A percentile compares a stretch with the other conserved stretches of the same genome.
Evolutionary conservation across 2,113 vertebrate species (phyloP).

Genomic region (Dendropsophus ebraccatus): DNA sequence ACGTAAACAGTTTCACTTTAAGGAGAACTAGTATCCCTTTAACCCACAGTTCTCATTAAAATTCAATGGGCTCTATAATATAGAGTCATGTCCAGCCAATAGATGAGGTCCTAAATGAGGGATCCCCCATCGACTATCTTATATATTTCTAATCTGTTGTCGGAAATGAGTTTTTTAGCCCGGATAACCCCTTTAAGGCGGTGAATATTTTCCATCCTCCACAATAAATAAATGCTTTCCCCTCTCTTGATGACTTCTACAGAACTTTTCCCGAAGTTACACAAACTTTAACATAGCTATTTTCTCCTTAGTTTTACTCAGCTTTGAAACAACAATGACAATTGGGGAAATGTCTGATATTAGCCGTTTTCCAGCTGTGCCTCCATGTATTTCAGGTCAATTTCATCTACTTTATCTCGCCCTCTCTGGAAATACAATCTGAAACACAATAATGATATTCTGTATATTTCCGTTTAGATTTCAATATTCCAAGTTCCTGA

Average conservation of each 20-base stretch:
- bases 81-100: no score
- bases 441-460: constrained; percentile 37
- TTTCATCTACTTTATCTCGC: constrained; percentile 45
- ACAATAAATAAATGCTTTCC: not conserved
- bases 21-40: no score
- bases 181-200: not conserved
- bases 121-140: not conserved
- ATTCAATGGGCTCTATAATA: no score
- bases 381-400: constrained; percentile 36
- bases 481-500: constrained; percentile 4
- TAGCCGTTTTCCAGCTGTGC: constrained; percentile 49
- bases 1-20: no score
- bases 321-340: constrained; percentile 38
- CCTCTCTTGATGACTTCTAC: not conserved
- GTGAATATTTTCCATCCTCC: not conserved
- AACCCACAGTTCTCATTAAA: no score
- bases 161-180: not conserved
- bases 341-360: constrained; percentile 39
- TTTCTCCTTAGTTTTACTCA: constrained; percentile 24
- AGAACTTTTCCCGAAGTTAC: not conserved
- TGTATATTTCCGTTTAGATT: constrained; percentile 36
- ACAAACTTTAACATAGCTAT: constrained; percentile 22
- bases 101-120: not conserved
- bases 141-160: not conserved
- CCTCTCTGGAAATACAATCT: constrained; percentile 37